Evolutionary conservation across 2,797 vertebrate genomes (phyloP).

Genomic region (Lacerta bilineata): DNA sequence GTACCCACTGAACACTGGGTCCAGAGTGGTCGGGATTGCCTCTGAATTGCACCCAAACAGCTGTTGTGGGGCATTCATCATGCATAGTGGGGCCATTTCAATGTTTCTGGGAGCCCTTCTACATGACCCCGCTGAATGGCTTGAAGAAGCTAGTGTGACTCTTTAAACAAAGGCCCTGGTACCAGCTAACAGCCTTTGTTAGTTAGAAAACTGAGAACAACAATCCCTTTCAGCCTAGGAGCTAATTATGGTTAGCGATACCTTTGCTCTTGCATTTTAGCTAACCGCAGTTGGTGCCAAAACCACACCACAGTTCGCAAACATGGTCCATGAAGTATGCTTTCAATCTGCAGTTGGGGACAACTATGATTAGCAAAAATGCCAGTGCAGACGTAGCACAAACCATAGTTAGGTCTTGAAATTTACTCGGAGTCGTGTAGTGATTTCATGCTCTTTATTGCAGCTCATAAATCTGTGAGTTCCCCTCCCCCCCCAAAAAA

Average conservation of each 20-base stretch:
- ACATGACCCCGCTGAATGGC: background rate
- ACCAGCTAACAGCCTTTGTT: too few relatives aligned
- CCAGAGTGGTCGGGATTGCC: background rate
- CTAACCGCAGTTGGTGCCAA: background rate
- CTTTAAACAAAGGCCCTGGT: background rate
- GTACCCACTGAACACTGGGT: background rate
- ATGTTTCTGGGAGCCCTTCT: background rate
- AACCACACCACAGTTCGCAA: background rate
- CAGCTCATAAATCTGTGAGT: too few relatives aligned
- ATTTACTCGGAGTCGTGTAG: background rate
- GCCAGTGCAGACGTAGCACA: background rate
- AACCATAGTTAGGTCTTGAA: background rate
- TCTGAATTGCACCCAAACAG: background rate
- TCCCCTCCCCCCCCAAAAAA: too few relatives aligned
- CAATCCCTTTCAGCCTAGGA: background rate
- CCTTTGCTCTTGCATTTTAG: background rate
- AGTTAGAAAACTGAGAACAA: background rate
- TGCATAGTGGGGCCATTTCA: background rate
- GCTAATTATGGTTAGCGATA: background rate
- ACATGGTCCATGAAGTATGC: background rate
- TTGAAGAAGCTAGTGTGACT: background rate
- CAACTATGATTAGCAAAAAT: background rate
- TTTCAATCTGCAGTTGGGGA: background rate
- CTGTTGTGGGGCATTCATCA: background rate
- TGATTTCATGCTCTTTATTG: too few relatives aligned